Conservation (phyloP, 2,797 vertebrate genomes). For the Manis crassicaudata region DNA sequence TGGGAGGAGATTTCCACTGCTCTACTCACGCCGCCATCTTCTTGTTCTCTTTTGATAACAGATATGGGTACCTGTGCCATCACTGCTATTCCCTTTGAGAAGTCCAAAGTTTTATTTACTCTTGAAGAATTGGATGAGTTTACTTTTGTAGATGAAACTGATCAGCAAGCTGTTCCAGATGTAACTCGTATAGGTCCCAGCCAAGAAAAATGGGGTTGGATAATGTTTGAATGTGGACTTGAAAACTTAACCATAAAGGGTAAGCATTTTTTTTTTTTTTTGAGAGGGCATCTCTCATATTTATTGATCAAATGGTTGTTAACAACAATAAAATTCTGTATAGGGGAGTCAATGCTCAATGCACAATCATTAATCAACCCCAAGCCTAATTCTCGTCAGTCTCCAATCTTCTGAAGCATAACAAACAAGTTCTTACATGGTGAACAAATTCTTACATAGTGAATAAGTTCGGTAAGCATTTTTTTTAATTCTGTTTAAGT, state of each 20-base stretch:
- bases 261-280: conserved; percentile 66
- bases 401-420: too few species aligned
- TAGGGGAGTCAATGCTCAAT: too few species aligned
- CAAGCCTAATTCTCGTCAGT: too few species aligned
- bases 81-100: conserved; percentile 98
- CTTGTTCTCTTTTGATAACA: conserved; percentile 79
- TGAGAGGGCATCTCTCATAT: too few species aligned
- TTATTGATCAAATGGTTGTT: too few species aligned
- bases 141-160: conserved; percentile 95
- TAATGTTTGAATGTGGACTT: conserved; percentile 99
- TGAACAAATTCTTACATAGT: too few species aligned
- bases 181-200: conserved; percentile 88
- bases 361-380: too few species aligned
- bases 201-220: conserved; percentile 99
- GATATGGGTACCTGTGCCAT: conserved; percentile 97
- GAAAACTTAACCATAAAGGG: conserved; percentile 99
- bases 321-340: too few species aligned
- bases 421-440: too few species aligned
- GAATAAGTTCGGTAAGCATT: too few species aligned
- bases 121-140: conserved; percentile 98
- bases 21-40: too few species aligned
- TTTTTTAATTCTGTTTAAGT: background rate
- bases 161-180: conserved; percentile 89
- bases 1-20: too few species aligned
- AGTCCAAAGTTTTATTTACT: conserved; percentile 99